Percentiles rank a stretch among this genome's conserved stretches.
Evolutionary conservation across 2,113 vertebrate species (phyloP).

Genomic region (Nycticryphes semicollaris): DNA sequence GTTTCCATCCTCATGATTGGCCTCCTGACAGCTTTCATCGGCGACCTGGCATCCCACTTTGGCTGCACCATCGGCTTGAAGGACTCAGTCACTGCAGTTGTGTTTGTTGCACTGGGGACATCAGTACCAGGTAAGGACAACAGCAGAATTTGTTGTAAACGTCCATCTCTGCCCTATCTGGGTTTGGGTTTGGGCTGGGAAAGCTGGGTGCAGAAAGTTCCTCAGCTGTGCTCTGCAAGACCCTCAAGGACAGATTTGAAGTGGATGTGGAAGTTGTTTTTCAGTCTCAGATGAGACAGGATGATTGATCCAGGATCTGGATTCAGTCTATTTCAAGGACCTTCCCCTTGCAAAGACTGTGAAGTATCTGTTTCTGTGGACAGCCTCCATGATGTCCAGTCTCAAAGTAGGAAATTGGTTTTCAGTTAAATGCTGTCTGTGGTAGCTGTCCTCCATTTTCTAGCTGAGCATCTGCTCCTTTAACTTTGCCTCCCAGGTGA

Average conservation of each 20-base stretch:
- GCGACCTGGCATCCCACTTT: constrained; percentile 94
- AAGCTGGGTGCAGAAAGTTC: not conserved
- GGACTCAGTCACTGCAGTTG: constrained; percentile 94
- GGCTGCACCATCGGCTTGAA: constrained; percentile 96
- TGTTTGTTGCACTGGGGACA: constrained; percentile 93
- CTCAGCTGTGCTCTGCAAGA: not conserved
- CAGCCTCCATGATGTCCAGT: not conserved
- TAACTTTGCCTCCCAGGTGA: not conserved
- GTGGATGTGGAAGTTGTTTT: not conserved
- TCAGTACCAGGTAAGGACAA: constrained; percentile 88
- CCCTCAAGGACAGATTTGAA: not conserved
- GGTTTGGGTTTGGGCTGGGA: not conserved
- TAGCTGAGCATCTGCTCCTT: not conserved
- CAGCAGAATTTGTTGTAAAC: not conserved
- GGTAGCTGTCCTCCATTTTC: not conserved
- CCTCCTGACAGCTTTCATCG: constrained; percentile 90
- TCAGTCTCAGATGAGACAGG: not conserved
- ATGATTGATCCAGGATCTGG: not conserved
- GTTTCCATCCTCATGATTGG: constrained; percentile 94
- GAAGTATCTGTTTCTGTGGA: not conserved
- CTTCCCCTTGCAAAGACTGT: not conserved
- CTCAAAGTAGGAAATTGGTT: not conserved
- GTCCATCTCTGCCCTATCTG: not conserved
- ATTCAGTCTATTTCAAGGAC: not conserved
- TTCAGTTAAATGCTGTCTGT: not conserved